These are phyloP conservation scores for Agriopis leucophaearia DNA, from an alignment of 2,888 invertebrate genomes.

Conservation along the genomic window DNA sequence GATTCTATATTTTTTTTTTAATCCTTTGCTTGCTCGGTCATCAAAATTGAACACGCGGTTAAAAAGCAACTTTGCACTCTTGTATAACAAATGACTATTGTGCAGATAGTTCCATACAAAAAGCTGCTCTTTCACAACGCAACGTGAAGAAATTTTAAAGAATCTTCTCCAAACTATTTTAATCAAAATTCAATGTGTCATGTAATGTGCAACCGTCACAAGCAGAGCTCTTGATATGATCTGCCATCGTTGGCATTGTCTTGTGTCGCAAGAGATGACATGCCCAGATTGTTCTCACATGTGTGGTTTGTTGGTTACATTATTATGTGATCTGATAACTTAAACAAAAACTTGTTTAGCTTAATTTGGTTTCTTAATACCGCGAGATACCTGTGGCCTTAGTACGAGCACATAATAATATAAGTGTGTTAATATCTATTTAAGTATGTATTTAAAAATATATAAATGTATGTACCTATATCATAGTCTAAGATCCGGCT, in stretches of 20 bases:
- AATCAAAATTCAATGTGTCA: slow-evolving; percentile 6
- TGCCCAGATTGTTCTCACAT: slow-evolving; percentile 47
- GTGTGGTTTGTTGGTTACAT: slow-evolving; percentile 42
- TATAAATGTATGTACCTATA: no score
- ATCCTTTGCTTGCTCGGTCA: no score
- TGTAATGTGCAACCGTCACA: slow-evolving; percentile 1
- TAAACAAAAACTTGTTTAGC: slow-evolving; percentile 20
- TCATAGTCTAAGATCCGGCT: no score
- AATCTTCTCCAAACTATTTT: neutral
- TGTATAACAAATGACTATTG: no score
- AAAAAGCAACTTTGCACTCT: no score
- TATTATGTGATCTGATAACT: slow-evolving; percentile 45
- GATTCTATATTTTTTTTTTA: no score
- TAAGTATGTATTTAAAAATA: no score
- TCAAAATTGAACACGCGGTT: no score
- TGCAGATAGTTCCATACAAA: no score
- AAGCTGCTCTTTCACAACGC: neutral
- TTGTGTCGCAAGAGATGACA: slow-evolving; percentile 49
- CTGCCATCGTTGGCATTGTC: slow-evolving; percentile 52
- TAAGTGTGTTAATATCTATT: no score
- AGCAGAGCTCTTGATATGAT: slow-evolving; percentile 42
- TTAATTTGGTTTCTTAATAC: slow-evolving; percentile 9
- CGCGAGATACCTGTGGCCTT: neutral
- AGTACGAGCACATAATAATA: no score
- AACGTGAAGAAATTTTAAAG: neutral